phyloP scores from a whole-genome alignment of 2,888 invertebrate genomes.

The Caprella mutica region DNA sequence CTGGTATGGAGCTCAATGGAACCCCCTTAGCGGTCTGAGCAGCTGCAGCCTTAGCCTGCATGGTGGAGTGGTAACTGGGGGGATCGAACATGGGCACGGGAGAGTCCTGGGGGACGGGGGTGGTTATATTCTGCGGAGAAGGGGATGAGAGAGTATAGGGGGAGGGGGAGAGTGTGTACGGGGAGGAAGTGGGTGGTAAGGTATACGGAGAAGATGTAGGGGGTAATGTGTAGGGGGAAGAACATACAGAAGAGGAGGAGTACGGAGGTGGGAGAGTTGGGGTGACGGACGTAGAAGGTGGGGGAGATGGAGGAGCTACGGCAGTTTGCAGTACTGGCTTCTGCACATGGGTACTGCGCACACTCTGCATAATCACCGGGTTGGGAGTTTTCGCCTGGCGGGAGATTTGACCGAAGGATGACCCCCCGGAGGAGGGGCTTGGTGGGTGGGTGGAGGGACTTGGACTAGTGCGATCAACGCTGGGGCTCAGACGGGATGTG shows the following conservation, averaged over 20 bases:
- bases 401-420: slow-evolving; percentile 55
- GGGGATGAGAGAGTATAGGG: slow-evolving; percentile 41
- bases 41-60: slow-evolving; percentile 63
- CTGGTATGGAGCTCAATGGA: slow-evolving; percentile 38
- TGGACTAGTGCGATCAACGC: slow-evolving; percentile 63
- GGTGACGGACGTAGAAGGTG: slow-evolving; percentile 39
- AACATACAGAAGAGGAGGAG: slow-evolving; percentile 21
- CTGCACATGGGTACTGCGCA: slow-evolving; percentile 83
- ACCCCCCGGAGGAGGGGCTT: slow-evolving; percentile 77
- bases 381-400: slow-evolving; percentile 79
- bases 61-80: slow-evolving; percentile 81
- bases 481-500: slow-evolving; percentile 20
- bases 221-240: slow-evolving; percentile 10
- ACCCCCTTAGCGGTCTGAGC: slow-evolving; percentile 41
- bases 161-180: background rate
- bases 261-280: slow-evolving; percentile 38
- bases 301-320: slow-evolving; percentile 57
- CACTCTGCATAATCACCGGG: slow-evolving; percentile 92
- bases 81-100: slow-evolving; percentile 62
- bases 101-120: background rate
- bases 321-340: slow-evolving; percentile 91
- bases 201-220: background rate
- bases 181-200: slow-evolving; percentile 39
- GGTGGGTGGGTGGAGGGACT: slow-evolving; percentile 64
- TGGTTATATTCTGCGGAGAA: slow-evolving; percentile 12